Evolutionary conservation across 1,140 invertebrate genomes (phyloP).

Genomic region (Fragariocoptes setiger): DNA sequence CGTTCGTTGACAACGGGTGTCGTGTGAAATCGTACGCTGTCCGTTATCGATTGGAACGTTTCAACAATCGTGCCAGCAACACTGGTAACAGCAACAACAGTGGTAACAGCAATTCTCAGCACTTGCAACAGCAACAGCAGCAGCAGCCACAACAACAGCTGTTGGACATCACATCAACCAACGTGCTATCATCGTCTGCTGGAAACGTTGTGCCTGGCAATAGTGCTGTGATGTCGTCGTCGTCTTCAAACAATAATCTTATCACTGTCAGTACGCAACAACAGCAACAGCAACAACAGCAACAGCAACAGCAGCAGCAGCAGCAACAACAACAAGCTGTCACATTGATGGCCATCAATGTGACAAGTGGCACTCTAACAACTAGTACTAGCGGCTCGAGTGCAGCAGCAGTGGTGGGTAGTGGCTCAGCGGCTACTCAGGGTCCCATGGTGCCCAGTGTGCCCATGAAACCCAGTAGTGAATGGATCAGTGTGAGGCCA

Average conservation of each 20-base stretch:
- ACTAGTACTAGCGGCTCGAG: background rate
- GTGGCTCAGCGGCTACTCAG: background rate
- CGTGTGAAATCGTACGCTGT: background rate
- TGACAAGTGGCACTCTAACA: background rate
- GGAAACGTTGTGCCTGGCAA: background rate
- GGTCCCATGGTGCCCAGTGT: too few relatives aligned
- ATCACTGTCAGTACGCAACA: too few relatives aligned
- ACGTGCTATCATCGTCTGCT: background rate
- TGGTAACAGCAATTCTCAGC: background rate
- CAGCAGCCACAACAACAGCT: background rate
- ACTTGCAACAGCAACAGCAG: background rate
- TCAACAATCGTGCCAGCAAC: background rate
- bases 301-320: too few relatives aligned
- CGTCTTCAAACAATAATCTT: background rate
- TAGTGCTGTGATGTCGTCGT: background rate
- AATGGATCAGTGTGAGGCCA: background rate
- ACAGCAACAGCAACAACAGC: too few relatives aligned
- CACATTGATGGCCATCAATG: background rate
- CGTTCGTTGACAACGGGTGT: background rate
- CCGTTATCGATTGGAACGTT: background rate
- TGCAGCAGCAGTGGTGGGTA: background rate
- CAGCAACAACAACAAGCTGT: too few relatives aligned
- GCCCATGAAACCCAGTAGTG: too few relatives aligned
- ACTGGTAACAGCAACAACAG: background rate
- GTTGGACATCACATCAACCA: too few relatives aligned